A percentile compares a stretch with the other conserved stretches of the same genome.
phyloP scores from a whole-genome alignment of 23 tunicate species.

The Trididemnum clinides region DNA sequence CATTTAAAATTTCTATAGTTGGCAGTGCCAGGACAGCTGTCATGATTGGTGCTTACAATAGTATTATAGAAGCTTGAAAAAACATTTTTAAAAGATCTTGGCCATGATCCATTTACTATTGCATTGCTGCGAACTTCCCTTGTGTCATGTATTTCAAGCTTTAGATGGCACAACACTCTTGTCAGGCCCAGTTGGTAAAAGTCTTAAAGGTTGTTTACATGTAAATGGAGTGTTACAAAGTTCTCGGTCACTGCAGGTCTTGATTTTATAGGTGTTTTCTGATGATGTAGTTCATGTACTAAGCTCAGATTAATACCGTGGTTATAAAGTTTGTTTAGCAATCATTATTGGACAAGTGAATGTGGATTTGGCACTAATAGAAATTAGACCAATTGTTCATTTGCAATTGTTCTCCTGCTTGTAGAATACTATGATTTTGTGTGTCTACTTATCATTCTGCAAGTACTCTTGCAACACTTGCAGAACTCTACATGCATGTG shows the following conservation, averaged over 20 bases:
- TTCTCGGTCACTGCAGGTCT: slow-evolving; percentile 18
- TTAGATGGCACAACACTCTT: no score
- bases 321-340: slow-evolving; percentile 14
- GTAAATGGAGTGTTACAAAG: slow-evolving; percentile 14
- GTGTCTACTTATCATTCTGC: background rate
- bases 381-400: slow-evolving; percentile 32
- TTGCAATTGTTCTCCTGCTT: slow-evolving; percentile 30
- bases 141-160: background rate
- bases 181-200: slow-evolving; percentile 25
- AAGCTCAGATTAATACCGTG: slow-evolving; percentile 36
- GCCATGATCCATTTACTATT: slow-evolving; percentile 13
- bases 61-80: slow-evolving; percentile 6
- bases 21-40: slow-evolving; percentile 34
- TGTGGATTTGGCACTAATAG: background rate
- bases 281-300: slow-evolving; percentile 23
- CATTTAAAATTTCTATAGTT: background rate
- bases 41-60: slow-evolving; percentile 29
- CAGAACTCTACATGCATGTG: slow-evolving; percentile 16
- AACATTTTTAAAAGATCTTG: background rate
- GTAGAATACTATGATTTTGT: slow-evolving; percentile 10
- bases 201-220: slow-evolving; percentile 12
- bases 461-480: background rate
- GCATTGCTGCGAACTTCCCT: slow-evolving; percentile 26
- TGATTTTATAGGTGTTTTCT: background rate
- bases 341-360: slow-evolving; percentile 14